Percentiles rank a stretch among this genome's conserved stretches.
phyloP scores from a whole-genome alignment of 2,113 vertebrate genomes.

The Atrichornis clamosus region DNA sequence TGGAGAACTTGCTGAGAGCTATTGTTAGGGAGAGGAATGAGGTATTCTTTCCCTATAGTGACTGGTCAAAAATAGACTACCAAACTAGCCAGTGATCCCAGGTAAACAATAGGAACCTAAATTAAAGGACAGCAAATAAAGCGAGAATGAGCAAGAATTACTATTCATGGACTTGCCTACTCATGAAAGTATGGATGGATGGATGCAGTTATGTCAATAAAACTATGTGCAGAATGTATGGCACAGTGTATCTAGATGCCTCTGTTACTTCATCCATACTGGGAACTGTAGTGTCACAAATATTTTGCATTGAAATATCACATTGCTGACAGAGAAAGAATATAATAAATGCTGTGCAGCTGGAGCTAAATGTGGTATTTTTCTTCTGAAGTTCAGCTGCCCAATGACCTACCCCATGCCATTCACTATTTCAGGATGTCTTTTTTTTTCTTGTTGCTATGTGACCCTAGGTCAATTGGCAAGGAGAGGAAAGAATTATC shows the following conservation, averaged over 20 bases:
- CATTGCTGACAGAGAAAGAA: neutral
- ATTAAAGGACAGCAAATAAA: slow-evolving; percentile 44
- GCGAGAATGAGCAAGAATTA: neutral
- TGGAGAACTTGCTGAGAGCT: slow-evolving; percentile 13
- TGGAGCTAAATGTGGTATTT: neutral
- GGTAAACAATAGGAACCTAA: slow-evolving; percentile 18
- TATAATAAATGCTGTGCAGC: neutral
- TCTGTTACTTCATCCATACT: neutral
- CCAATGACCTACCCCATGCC: neutral
- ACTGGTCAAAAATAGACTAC: slow-evolving; percentile 24
- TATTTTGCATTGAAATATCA: slow-evolving; percentile 28
- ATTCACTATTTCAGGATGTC: neutral
- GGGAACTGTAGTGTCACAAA: neutral
- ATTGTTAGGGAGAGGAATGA: slow-evolving; percentile 12
- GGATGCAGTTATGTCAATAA: neutral
- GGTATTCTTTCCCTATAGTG: slow-evolving; percentile 3
- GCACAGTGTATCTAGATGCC: neutral
- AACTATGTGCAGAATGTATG: slow-evolving; percentile 4
- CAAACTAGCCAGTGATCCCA: neutral
- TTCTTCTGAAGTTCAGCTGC: neutral
- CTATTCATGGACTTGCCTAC: neutral
- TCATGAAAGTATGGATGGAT: neutral
- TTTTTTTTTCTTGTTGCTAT: neutral
- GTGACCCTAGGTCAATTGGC: neutral
- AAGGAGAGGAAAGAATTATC: neutral